phyloP scores from a whole-genome alignment of 2,113 vertebrate species.

The Spizaetus ornatus region DNA sequence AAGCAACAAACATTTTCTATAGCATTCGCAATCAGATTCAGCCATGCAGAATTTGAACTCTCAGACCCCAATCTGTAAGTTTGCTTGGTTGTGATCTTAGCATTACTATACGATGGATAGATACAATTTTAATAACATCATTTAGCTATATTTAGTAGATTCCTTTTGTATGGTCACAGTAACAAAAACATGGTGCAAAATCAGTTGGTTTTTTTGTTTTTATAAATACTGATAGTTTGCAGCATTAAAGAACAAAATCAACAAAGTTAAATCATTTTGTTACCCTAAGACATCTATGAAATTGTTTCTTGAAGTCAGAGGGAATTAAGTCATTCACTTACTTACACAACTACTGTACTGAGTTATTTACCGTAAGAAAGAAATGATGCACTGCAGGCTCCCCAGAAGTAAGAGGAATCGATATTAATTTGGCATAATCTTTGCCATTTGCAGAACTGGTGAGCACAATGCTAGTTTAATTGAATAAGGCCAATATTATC shows the following conservation, averaged over 20 bases:
- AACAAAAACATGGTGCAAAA: slow-evolving; percentile 76
- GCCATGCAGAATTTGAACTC: slow-evolving; percentile 66
- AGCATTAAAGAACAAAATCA: slow-evolving; percentile 72
- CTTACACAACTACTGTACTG: slow-evolving; percentile 43
- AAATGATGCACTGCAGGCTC: slow-evolving; percentile 44
- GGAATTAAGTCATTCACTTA: slow-evolving; percentile 40
- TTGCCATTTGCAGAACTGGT: slow-evolving; percentile 40
- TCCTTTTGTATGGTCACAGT: slow-evolving; percentile 71
- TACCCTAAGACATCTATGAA: slow-evolving; percentile 45
- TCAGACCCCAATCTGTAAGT: slow-evolving; percentile 32
- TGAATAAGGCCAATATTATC: slow-evolving; percentile 56
- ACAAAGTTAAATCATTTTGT: slow-evolving; percentile 19
- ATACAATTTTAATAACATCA: slow-evolving; percentile 52
- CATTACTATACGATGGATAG: slow-evolving; percentile 33
- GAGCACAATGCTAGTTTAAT: slow-evolving; percentile 43
- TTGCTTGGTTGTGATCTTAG: slow-evolving; percentile 57
- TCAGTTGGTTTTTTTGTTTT: slow-evolving; percentile 64
- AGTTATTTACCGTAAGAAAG: slow-evolving; percentile 54
- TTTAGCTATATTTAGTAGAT: slow-evolving; percentile 55
- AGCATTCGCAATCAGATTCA: slow-evolving; percentile 53
- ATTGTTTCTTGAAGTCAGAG: slow-evolving; percentile 19
- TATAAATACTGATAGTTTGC: slow-evolving; percentile 78
- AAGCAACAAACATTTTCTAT: slow-evolving; percentile 56
- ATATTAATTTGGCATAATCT: slow-evolving; percentile 50
- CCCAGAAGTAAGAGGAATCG: slow-evolving; percentile 18